Evolutionary conservation across 2,888 invertebrate species (phyloP), one percentile per base, ranked within the genome.

Genomic region (Phaonia tiefii): DNA sequence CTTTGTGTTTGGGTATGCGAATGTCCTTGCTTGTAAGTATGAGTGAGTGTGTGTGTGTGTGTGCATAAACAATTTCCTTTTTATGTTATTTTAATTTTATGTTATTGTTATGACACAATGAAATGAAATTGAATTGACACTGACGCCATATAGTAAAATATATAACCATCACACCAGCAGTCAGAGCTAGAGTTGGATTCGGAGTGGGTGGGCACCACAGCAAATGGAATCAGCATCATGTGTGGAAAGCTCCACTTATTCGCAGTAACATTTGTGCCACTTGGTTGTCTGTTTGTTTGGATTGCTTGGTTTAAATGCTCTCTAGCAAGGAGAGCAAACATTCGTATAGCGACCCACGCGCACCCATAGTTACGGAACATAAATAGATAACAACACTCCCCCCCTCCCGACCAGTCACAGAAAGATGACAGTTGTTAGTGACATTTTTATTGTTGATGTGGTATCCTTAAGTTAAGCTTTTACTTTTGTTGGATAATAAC

Each of bases 41-140:
- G 17, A 39, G 39, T 63, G 63, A 84, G 88, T 58, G 58, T 15
- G 7, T 26, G 13, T 31, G 7, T 37, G 17, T 60, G 39, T 63
- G 63, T 84, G 88, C 88, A 78, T 72, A 88, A 90, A 88, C 90
- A 89, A 90, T 90, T 89, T 89, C 89, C 89, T 87, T 89, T 89
- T 90, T 89, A 90, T 90, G 90, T 90, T 89, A 89, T 90, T 89
- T 89, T 89, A 89, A 89, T 89, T 89, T 89, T 89, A 89, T 90
- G 90, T 90, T 90, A 89, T 90, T 89, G 90, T 89, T 90, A 90
- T 89, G 90, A 89, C 89, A 90, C 90, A 89, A 90, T 89, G 90
- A 90, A 90, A 90, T 89, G 88, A 90, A 89, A 89, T 90, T 90
- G 89, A 90, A 89, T 90, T 89, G 90, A 90, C 90, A 90, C 88